Conservation (phyloP, 2,113 vertebrate species). For the Malurus cyaneus region DNA sequence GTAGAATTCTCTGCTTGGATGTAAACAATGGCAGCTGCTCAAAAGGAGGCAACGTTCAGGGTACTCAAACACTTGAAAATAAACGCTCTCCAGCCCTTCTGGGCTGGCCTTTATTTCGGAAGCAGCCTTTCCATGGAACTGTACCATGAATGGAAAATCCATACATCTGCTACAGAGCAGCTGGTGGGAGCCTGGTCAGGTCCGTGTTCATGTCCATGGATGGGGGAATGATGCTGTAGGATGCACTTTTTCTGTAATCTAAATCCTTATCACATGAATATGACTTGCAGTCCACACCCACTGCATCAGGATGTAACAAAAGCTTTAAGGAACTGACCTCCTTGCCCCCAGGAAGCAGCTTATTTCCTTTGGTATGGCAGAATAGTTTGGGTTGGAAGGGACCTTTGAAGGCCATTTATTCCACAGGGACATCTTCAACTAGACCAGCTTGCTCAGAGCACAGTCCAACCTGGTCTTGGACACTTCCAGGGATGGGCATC, state of each 20-base stretch:
- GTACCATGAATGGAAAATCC: neutral
- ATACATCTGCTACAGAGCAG: neutral
- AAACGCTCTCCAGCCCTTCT: neutral
- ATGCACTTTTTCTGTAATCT: neutral
- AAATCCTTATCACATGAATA: neutral
- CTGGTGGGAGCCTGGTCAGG: neutral
- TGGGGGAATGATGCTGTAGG: neutral
- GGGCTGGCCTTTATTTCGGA: neutral
- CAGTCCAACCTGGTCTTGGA: neutral
- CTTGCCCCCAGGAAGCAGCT: neutral
- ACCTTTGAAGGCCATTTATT: neutral
- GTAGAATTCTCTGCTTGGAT: neutral
- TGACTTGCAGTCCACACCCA: neutral
- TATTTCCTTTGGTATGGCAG: neutral
- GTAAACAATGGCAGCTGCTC: neutral
- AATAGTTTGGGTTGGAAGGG: neutral
- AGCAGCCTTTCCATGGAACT: neutral
- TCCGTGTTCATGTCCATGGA: fast-evolving
- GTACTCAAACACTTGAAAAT: neutral
- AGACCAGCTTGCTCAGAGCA: neutral
- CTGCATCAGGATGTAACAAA: neutral
- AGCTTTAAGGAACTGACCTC: neutral
- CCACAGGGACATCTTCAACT: neutral
- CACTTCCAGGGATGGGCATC: neutral
- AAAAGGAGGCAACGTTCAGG: neutral